A percentile compares a stretch with the other conserved stretches of the same genome.
Conservation (phyloP, 2,888 invertebrate species). For the Dryobotodes eremita region DNA sequence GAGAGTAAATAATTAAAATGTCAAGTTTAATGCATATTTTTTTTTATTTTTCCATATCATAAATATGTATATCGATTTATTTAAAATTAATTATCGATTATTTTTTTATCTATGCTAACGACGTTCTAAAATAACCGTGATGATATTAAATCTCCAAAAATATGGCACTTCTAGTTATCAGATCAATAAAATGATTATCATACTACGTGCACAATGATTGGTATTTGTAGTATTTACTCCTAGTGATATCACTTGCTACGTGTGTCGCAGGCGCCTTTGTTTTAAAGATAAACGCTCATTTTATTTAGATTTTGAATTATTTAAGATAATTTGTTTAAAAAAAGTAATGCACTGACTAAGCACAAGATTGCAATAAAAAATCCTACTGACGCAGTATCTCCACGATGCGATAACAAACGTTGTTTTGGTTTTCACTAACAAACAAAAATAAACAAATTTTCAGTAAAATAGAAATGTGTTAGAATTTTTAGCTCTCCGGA, state of each 20-base stretch:
- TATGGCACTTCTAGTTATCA: conserved; percentile 18
- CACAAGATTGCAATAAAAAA: conserved; percentile 25
- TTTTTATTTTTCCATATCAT: conserved; percentile 24
- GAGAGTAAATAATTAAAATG: conserved; percentile 43
- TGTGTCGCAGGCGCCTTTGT: not conserved
- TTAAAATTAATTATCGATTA: conserved; percentile 28
- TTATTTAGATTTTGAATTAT: conserved; percentile 1
- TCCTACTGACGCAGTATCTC: conserved; percentile 26
- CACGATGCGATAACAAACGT: conserved; percentile 46
- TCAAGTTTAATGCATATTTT: conserved; percentile 48
- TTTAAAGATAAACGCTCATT: not conserved
- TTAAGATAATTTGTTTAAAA: not conserved
- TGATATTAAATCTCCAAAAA: conserved; percentile 22
- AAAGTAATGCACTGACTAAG: conserved; percentile 4
- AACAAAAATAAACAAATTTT: conserved; percentile 56
- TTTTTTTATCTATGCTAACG: conserved; percentile 13
- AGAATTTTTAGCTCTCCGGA: conserved; percentile 43
- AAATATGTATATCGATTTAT: conserved; percentile 41
- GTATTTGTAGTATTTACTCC: not conserved
- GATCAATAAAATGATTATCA: conserved; percentile 19
- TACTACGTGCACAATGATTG: conserved; percentile 1
- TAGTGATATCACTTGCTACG: conserved; percentile 11
- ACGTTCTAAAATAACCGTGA: conserved; percentile 14
- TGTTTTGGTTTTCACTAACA: conserved; percentile 52
- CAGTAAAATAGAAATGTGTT: conserved; percentile 53